Evolutionary conservation across 1,140 invertebrate genomes (phyloP).

Genomic region (Macrosteles quadrilineatus): DNA sequence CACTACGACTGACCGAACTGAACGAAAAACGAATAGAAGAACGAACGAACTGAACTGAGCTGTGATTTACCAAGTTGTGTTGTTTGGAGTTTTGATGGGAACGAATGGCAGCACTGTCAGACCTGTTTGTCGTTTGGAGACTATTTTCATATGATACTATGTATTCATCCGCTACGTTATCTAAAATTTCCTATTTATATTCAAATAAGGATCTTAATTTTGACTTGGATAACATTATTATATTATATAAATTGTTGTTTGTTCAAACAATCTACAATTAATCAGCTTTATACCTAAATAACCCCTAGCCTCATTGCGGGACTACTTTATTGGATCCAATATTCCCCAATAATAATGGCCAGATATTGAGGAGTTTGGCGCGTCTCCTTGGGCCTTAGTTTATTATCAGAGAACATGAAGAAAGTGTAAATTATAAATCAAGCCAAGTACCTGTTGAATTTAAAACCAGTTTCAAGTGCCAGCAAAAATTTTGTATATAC

Average conservation of each 20-base stretch:
- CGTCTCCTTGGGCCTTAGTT: constrained; percentile 29
- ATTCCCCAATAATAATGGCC: constrained; percentile 12
- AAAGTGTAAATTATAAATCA: neutral
- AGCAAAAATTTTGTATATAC: neutral
- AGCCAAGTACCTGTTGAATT: constrained; percentile 9
- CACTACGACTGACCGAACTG: no score
- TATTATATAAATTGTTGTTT: no score
- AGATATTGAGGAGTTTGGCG: constrained; percentile 33
- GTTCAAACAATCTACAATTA: no score
- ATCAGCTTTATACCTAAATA: neutral
- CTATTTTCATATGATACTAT: constrained; percentile 24
- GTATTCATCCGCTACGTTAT: constrained; percentile 13
- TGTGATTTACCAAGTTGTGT: constrained; percentile 7
- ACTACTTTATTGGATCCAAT: constrained; percentile 22
- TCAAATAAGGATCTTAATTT: no score
- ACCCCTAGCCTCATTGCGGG: neutral
- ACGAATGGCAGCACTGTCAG: constrained; percentile 13
- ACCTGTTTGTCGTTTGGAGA: constrained; percentile 21
- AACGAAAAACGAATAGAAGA: no score
- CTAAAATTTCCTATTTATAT: neutral
- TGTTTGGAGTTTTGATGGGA: neutral
- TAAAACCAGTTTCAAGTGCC: neutral
- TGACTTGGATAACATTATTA: no score
- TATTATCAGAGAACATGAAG: constrained; percentile 16
- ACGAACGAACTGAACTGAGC: no score